Percentiles rank a stretch among this genome's conserved stretches.
Evolutionary conservation across 2,113 vertebrate species (phyloP).

Genomic region (Apteryx mantelli): DNA sequence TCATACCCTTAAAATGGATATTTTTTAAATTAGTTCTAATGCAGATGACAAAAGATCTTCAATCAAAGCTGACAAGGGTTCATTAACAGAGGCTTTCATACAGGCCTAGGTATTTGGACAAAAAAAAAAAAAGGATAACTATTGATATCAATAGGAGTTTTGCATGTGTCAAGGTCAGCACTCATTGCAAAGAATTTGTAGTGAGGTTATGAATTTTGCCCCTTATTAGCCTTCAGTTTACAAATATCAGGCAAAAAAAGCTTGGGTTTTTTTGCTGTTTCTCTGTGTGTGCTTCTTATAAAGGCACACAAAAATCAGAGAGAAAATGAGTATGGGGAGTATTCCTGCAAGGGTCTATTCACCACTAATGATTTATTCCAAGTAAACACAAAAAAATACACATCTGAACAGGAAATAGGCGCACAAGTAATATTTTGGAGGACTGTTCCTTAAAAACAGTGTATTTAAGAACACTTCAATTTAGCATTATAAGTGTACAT

Average conservation of each 20-base stretch:
- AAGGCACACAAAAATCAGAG: not conserved
- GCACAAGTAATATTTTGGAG: not conserved
- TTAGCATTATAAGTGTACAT: not conserved
- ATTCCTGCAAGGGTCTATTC: not conserved
- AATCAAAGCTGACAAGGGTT: not conserved
- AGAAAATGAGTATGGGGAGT: not conserved
- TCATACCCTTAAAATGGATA: not conserved
- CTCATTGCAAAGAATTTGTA: not conserved
- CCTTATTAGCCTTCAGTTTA: not conserved
- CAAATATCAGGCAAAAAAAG: not conserved
- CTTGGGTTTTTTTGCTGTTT: not conserved
- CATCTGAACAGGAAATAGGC: not conserved
- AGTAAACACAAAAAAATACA: not conserved
- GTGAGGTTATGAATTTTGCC: not conserved
- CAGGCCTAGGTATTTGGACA: not conserved
- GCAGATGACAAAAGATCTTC: not conserved
- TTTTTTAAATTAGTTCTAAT: not conserved
- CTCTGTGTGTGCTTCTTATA: not conserved
- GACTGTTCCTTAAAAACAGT: not conserved
- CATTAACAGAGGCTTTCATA: not conserved
- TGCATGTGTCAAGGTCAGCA: not conserved
- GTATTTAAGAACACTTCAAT: slow-evolving; percentile 14
- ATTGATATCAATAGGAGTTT: rapidly evolving
- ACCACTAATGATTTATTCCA: not conserved
- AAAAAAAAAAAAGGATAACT: not conserved